Conservation (phyloP, 2,888 invertebrate species). For the Bellardia bayeri region DNA sequence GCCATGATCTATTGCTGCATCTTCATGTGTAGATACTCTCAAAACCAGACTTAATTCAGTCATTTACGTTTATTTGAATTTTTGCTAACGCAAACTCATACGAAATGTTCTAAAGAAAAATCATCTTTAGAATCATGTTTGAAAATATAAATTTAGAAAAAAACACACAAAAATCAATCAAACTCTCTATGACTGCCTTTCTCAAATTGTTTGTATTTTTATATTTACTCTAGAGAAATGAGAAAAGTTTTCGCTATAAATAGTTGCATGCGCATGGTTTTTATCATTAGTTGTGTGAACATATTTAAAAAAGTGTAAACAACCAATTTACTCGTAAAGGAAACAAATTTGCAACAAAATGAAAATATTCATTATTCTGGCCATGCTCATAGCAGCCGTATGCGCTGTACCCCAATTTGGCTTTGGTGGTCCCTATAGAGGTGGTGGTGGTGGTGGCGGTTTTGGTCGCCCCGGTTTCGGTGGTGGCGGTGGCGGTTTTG, state of each 20-base stretch:
- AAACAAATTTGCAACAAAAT: conserved; percentile 71
- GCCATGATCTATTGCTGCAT: background rate
- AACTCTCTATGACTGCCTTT: background rate
- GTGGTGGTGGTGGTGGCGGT: conserved; percentile 41
- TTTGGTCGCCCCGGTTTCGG: conserved; percentile 33
- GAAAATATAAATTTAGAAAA: background rate
- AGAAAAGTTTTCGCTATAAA: conserved; percentile 60
- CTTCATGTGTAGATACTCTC: background rate
- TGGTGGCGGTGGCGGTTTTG: conserved; percentile 32
- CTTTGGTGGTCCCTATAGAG: conserved; percentile 46
- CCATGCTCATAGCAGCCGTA: conserved; percentile 77
- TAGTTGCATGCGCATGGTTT: conserved; percentile 43
- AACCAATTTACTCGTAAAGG: background rate
- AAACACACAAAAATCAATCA: background rate
- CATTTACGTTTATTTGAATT: background rate
- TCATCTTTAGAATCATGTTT: no score
- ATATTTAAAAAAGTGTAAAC: conserved; percentile 28
- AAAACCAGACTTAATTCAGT: background rate
- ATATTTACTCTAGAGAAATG: background rate
- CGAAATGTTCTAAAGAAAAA: no score
- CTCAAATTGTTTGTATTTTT: no score
- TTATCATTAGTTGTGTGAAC: conserved; percentile 49
- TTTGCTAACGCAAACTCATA: no score
- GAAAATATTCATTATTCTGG: conserved; percentile 79
- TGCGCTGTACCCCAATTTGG: conserved; percentile 77